Conservation (phyloP, 2,797 vertebrate species). For the Cygnus olor region DNA sequence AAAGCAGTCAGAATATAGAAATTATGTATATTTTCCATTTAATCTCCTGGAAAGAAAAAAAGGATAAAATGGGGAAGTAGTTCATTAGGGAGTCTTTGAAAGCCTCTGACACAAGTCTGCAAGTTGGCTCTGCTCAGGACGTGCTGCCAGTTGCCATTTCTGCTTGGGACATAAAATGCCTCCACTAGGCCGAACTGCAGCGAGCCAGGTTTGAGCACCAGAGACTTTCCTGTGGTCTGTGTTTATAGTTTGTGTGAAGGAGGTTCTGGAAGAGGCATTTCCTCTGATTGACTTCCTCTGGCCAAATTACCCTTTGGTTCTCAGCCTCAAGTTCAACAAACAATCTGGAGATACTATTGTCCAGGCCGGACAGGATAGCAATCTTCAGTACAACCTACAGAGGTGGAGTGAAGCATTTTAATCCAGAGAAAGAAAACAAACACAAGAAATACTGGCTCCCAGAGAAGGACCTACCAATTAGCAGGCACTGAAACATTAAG, state of each 20-base stretch:
- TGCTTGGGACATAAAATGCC: neutral
- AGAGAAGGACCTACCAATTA: neutral
- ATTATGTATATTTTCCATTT: neutral
- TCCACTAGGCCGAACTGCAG: neutral
- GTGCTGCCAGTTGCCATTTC: neutral
- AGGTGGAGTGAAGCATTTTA: neutral
- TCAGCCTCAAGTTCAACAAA: neutral
- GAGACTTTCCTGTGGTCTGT: neutral
- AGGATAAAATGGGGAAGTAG: no score
- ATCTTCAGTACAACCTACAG: neutral
- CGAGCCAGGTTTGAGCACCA: neutral
- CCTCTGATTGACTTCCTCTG: neutral
- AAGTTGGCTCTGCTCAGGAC: neutral
- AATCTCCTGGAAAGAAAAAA: neutral
- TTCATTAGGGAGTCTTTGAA: neutral
- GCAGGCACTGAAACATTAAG: neutral
- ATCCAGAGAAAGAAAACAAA: fast-evolving
- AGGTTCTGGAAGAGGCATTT: neutral
- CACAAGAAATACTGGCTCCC: neutral
- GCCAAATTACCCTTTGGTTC: neutral
- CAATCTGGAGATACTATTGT: neutral
- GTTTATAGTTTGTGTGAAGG: neutral
- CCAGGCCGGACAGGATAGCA: neutral
- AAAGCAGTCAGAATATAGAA: fast-evolving
- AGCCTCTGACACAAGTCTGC: neutral